Base-by-base conservation (phyloP, 2,888 invertebrate species). In the Seira sanloemensis region DNA sequence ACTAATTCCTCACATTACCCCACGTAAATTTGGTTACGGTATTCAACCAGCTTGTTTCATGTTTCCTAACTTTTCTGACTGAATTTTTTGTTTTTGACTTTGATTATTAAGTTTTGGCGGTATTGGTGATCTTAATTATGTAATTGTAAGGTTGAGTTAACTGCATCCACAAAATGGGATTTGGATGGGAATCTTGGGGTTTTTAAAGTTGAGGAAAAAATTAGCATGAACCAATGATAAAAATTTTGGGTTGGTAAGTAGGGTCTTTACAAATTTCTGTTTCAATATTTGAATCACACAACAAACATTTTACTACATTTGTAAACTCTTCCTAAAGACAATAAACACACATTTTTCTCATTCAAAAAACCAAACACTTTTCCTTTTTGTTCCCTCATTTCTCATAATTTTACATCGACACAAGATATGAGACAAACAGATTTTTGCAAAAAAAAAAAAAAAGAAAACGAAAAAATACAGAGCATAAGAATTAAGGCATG, bases 401-500 rank as follows among this genome's bases (percentile, higher is more conserved):
- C n/a, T n/a, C n/a, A n/a, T n/a, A n/a, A n/a, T n/a, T n/a, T n/a
- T n/a, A n/a, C n/a, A n/a, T n/a, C n/a, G n/a, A n/a, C n/a, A n/a
- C n/a, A n/a, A n/a, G n/a, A n/a, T n/a, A n/a, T n/a, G n/a, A n/a
- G n/a, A n/a, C n/a, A n/a, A n/a, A n/a, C n/a, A n/a, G n/a, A n/a
- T n/a, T n/a, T n/a, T n/a, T n/a, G n/a, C n/a, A n/a, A n/a, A n/a
- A n/a, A n/a, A n/a, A n/a, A n/a, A n/a, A n/a, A n/a, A n/a, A n/a
- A n/a, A n/a, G n/a, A n/a, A 67, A 18, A 12, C 9, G 19, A 21
- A 67, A 23, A 62, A 62, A 54, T 54, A 16, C 9, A 62, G 73
- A 58, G 73, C 58, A 58, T 71, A 2, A 50, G 71, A 71, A 37
- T 21, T 62, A 58, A 16, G n/a, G n/a, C n/a, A n/a, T n/a, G n/a